phyloP scores from a whole-genome alignment of 2,113 vertebrate genomes.

The Cinclus cinclus region DNA sequence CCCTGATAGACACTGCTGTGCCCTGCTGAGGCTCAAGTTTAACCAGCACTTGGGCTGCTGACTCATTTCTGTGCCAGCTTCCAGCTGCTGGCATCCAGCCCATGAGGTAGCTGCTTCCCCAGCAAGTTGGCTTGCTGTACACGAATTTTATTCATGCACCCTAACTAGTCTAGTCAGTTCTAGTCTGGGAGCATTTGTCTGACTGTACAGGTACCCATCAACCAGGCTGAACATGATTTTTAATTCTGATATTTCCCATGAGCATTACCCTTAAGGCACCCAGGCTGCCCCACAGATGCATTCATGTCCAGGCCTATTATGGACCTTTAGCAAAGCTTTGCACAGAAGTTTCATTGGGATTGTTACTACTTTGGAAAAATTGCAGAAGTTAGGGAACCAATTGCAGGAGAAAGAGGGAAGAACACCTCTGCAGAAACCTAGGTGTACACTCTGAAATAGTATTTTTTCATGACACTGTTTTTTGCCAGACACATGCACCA shows the following conservation, averaged over 20 bases:
- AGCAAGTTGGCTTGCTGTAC: neutral
- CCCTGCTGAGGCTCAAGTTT: neutral
- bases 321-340: neutral
- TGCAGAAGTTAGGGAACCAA: neutral
- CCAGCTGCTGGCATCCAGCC: neutral
- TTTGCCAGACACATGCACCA: neutral
- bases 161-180: neutral
- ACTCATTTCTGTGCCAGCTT: neutral
- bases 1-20: neutral
- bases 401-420: neutral
- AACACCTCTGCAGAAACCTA: neutral
- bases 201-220: neutral
- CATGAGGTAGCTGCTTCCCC: neutral
- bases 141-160: neutral
- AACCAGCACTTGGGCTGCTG: neutral
- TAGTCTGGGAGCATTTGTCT: neutral
- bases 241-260: neutral
- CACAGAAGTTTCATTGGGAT: neutral
- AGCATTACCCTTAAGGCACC: too few species aligned
- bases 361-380: neutral
- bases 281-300: neutral
- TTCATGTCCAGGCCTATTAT: fast-evolving
- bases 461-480: neutral
- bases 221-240: neutral
- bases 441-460: neutral